These are phyloP conservation scores for Lasioglossum figueresi DNA, from an alignment of 2,888 invertebrate species.

Conservation along the genomic window DNA sequence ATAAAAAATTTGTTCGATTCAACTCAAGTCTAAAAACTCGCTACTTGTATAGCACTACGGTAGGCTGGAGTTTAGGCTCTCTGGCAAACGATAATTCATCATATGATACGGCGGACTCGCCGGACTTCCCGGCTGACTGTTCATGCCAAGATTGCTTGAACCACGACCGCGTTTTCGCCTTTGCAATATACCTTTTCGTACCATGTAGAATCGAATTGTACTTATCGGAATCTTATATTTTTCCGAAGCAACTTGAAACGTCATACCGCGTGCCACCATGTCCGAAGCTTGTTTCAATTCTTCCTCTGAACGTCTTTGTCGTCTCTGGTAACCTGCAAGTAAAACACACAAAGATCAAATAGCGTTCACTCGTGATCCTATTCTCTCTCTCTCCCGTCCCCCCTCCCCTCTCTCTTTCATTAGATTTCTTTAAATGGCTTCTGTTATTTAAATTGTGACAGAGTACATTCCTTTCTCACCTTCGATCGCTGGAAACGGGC, in stretches of 20 bases:
- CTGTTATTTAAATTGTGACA: background rate
- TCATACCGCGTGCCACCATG: slow-evolving; percentile 93
- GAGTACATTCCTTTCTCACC: slow-evolving; percentile 70
- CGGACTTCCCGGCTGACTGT: slow-evolving; percentile 86
- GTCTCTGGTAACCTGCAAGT: slow-evolving; percentile 81
- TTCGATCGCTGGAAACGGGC: slow-evolving; percentile 82
- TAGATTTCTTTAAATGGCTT: background rate
- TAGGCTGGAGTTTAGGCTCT: slow-evolving; percentile 84
- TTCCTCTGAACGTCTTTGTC: slow-evolving; percentile 89
- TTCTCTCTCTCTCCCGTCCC: too few species aligned
- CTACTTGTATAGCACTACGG: slow-evolving; percentile 80
- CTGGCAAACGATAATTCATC: slow-evolving; percentile 90
- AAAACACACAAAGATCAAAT: background rate
- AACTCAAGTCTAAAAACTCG: slow-evolving; percentile 77
- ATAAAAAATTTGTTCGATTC: slow-evolving; percentile 76
- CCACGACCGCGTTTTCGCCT: slow-evolving; percentile 91
- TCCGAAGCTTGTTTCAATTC: slow-evolving; percentile 92
- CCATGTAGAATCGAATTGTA: slow-evolving; percentile 95
- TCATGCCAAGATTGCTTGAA: slow-evolving; percentile 84
- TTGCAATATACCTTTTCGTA: slow-evolving; percentile 92
- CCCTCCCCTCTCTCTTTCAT: background rate
- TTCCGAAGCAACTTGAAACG: slow-evolving; percentile 94
- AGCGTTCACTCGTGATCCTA: background rate
- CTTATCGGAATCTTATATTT: slow-evolving; percentile 95
- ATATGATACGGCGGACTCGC: slow-evolving; percentile 90